Base-by-base conservation (phyloP, 2,888 invertebrate species). In the Hemistola chrysoprasaria region DNA sequence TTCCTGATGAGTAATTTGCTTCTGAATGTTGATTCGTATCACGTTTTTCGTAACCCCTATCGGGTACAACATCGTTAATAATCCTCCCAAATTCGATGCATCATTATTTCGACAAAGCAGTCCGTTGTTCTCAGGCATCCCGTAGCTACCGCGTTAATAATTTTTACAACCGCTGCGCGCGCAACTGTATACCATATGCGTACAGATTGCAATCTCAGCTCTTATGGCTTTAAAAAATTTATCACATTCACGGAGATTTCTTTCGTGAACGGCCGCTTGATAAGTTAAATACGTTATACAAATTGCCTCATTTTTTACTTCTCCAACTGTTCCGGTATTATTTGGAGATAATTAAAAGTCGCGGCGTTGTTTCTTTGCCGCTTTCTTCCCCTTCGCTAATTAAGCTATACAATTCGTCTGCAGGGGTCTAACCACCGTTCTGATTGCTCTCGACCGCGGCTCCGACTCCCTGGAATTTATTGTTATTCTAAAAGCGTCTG, bases 131-230 rank as follows among this genome's bases (percentile, higher is more conserved):
- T 51, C 47, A n/a, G 50, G 50, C 50, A 48, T 52, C 47, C 48
- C 47, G 59, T 49, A 50, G 57, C 54, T 60, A 40, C 40, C 27
- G 34, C 47, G 43, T 38, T 47, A 37, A 66, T 65, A 65, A 70
- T 60, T 70, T 71, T 74, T 62, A 73, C 65, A 69, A 65, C 67
- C 64, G 51, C 50, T 65, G 61, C 45, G 42, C 29, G 40, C 50
- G 68, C 74, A 76, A 75, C 73, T 72, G 74, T 65, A 57, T 45
- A 45, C 80, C 80, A 78, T 77, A 77, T 78, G 78, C 57, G 71
- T 59, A 53, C 65, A 64, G 77, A 78, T 81, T 50, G 71, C 72
- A 66, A 79, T 47, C 46, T 27, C 36, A 37, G 28, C 33, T 76
- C 74, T 62, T 65, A 62, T 60, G 56, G 63, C 59, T 59, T 56